Evolutionary conservation across 2,797 vertebrate genomes (phyloP), one percentile per base, ranked within the genome.

Genomic region (Premnoplex brunnescens): DNA sequence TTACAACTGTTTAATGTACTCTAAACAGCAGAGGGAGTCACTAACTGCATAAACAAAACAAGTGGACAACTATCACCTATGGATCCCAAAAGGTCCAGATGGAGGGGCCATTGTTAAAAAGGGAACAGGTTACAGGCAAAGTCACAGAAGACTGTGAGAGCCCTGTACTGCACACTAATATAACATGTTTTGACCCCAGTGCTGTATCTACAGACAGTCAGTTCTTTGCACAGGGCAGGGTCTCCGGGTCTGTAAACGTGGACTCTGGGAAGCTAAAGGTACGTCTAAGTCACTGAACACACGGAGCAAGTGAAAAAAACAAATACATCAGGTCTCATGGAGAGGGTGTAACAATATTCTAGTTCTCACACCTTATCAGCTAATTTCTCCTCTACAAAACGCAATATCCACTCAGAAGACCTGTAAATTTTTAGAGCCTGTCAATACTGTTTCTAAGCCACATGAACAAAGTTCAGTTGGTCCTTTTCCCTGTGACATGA

Each of bases 21-120:
- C 77, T 64, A 68, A 77, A 87, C 44, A 93, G 72, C 34, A 91
- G 64, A 89, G 49, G 75, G 81, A 96, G 63, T 83, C 73, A 80
- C 32, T 71, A 80, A 81, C 36, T 86, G 79, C 81, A 72, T 15
- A 39, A 76, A 72, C 46, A 77, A 86, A 79, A 56, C 13, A 72
- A 81, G 26, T 15, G 44, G 69, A 49, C 46, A 81, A 16, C 44
- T 68, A 41, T 22, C 14, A 64, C 26, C 54, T 75, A 14, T 24
- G 68, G 24, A 89, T 62, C 22, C 54, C 56, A 88, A 7, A 4
- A 74, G 2, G 3, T 49, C 63, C 60, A 74, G 64, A 79, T 13
- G 49, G 8, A 85, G 21, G 30, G 30, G 27, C 43, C 30, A 20
- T 23, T 13, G 37, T 55, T 67, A 79, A 52, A 81, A 91, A 78